Evolutionary conservation across 2,888 invertebrate genomes (phyloP).

Genomic region (Drosophila cognata): DNA sequence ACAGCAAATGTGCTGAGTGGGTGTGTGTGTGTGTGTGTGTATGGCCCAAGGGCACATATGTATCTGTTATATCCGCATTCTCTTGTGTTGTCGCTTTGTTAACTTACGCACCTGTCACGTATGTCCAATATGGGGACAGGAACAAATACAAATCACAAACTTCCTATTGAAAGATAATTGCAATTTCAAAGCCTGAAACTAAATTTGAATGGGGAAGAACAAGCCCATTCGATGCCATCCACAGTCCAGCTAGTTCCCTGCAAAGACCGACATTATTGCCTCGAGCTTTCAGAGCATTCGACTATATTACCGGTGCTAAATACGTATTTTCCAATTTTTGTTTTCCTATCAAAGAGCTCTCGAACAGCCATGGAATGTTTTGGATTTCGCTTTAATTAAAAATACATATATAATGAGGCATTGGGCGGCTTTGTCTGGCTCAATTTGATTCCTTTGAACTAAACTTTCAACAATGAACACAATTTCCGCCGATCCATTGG

Average conservation of each 20-base stretch:
- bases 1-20: background rate
- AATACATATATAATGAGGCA: background rate
- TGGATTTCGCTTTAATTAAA: background rate
- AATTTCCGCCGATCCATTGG: background rate
- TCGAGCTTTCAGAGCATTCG: background rate
- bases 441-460: background rate
- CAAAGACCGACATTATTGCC: background rate
- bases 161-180: conserved; percentile 4
- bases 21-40: conserved; percentile 23
- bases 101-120: conserved; percentile 31
- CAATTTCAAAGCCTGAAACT: background rate
- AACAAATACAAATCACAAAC: conserved; percentile 16
- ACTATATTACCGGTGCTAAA: background rate
- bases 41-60: conserved; percentile 17
- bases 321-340: background rate
- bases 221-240: background rate
- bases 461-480: background rate
- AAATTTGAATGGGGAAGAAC: conserved; percentile 12
- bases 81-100: conserved; percentile 30
- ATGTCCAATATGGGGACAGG: conserved; percentile 21
- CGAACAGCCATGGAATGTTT: background rate
- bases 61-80: conserved; percentile 9
- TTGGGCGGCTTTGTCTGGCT: background rate
- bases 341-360: background rate
- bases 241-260: background rate